Conservation (phyloP, 2,113 vertebrate species). For the Saimiri boliviensis region DNA sequence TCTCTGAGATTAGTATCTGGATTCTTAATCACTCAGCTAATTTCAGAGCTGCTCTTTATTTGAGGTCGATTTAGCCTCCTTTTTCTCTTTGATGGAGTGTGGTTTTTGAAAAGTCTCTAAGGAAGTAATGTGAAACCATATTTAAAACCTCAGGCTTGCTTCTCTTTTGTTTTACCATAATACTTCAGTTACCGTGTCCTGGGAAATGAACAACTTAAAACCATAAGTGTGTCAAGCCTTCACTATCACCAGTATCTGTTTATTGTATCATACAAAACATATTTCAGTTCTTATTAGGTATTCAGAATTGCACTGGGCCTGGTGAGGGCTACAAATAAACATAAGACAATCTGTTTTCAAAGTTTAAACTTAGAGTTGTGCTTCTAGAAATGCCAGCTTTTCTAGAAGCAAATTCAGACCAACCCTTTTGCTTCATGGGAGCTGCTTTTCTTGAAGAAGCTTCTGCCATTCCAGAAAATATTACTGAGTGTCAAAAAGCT, state of each 20-base stretch:
- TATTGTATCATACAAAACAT: neutral
- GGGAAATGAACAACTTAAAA: constrained; percentile 6
- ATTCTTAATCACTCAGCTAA: neutral
- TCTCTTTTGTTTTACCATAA: constrained; percentile 57
- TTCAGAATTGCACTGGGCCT: neutral
- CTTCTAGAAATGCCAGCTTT: neutral
- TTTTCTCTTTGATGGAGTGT: neutral
- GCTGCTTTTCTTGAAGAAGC: neutral
- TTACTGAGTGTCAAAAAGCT: neutral
- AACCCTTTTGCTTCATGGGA: neutral
- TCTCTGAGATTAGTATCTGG: constrained; percentile 29
- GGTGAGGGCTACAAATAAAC: neutral
- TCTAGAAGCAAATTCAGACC: neutral
- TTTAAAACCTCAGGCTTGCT: constrained; percentile 46
- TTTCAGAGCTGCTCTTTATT: neutral
- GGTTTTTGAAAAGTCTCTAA: constrained; percentile 33
- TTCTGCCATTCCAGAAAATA: constrained; percentile 44
- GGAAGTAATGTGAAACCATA: constrained; percentile 49
- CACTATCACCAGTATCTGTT: neutral
- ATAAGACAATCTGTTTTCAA: neutral
- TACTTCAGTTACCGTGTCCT: neutral
- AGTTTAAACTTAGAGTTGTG: neutral
- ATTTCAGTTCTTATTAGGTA: neutral
- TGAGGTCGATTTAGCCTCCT: neutral
- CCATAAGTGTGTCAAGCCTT: neutral